Evolutionary conservation across 2,113 vertebrate species (phyloP).

Genomic region (Platycercus adscitus): DNA sequence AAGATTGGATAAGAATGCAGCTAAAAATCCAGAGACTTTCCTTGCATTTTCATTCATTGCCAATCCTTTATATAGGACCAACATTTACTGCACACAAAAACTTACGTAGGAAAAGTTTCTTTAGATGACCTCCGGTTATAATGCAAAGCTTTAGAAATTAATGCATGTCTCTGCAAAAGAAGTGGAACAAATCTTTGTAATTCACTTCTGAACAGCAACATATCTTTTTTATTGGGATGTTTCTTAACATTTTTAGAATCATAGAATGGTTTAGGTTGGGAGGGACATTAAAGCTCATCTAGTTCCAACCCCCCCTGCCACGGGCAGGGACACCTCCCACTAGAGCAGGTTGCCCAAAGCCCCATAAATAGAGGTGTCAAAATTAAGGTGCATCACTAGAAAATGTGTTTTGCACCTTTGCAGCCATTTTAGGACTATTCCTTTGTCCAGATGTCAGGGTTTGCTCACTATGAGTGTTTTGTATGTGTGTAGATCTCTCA

Average conservation of each 20-base stretch:
- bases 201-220: not conserved
- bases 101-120: not conserved
- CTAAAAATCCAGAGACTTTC: not conserved
- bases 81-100: not conserved
- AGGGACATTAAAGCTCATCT: not conserved
- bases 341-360: not conserved
- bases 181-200: not conserved
- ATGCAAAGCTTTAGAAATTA: not conserved
- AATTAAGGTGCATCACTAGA: not conserved
- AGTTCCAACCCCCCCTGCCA: not conserved
- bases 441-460: not conserved
- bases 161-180: not conserved
- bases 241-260: not conserved
- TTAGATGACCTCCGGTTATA: not conserved
- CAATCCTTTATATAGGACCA: not conserved
- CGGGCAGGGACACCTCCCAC: not conserved
- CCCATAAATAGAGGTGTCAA: not conserved
- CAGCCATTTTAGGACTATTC: not conserved
- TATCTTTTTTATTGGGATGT: not conserved
- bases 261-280: not conserved
- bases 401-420: not conserved
- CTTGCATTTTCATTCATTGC: not conserved
- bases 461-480: accelerated
- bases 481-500: not conserved
- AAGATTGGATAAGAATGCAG: not conserved